These are phyloP conservation scores for Brachionus koreanus DNA, from an alignment of 1,140 invertebrate genomes.

Conservation along the genomic window DNA sequence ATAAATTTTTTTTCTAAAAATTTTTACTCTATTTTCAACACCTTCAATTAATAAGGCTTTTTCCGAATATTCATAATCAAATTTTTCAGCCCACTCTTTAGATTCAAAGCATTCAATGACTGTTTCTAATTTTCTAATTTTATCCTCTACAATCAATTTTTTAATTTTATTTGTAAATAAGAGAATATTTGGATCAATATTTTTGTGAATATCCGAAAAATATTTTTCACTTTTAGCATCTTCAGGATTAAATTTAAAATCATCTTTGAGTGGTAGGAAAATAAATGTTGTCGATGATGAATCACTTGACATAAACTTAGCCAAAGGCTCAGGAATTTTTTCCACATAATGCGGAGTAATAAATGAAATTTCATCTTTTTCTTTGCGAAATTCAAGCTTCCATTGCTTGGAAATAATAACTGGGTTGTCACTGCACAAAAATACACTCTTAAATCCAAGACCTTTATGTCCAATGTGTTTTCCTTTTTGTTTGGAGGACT, in stretches of 20 bases:
- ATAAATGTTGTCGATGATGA: not conserved
- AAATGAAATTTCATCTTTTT: constrained; percentile 29
- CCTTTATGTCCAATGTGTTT: constrained; percentile 40
- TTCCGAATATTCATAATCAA: not conserved
- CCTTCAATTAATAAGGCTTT: not conserved
- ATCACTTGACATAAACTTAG: not conserved
- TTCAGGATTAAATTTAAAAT: not conserved
- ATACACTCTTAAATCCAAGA: constrained; percentile 29
- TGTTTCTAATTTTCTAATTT: not conserved
- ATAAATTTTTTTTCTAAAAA: not conserved
- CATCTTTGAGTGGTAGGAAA: constrained; percentile 7
- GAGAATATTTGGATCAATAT: constrained; percentile 9
- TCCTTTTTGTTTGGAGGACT: constrained; percentile 3
- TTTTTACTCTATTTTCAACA: not conserved
- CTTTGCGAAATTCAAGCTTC: constrained; percentile 6
- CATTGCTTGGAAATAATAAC: not conserved
- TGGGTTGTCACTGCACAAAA: not conserved
- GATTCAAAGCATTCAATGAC: not conserved
- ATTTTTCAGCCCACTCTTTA: not conserved
- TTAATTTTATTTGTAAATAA: constrained; percentile 28
- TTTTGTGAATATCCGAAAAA: not conserved
- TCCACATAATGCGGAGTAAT: constrained; percentile 4
- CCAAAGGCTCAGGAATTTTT: not conserved
- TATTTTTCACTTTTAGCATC: constrained; percentile 18
- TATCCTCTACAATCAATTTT: not conserved